Base-by-base conservation (phyloP, 2,888 invertebrate species). In the Phengaris alcon region DNA sequence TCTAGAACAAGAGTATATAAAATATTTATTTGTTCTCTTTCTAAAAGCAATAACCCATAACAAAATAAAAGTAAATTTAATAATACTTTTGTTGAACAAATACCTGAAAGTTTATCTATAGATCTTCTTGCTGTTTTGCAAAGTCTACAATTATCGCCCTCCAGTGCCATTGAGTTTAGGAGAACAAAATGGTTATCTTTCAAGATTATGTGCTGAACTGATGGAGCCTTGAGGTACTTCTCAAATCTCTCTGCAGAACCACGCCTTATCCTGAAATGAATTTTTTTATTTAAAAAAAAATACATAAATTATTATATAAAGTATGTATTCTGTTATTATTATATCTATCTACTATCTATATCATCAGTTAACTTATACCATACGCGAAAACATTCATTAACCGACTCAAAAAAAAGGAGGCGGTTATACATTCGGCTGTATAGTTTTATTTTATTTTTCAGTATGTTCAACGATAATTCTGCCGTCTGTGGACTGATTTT, bases 81-180 rank as follows among this genome's bases (percentile, higher is more conserved):
- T 12, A 76, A 48, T 52, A 68, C 64, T 59, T 59, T 59, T 22
- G 1, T 52, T 15, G 3, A 57, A 48, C 75, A 87, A 89, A 87
- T 87, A 96, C 96, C 94, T 83, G 95, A 94, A 81, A 97, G 94
- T 86, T 94, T 93, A 75, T 94, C 88, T 74, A 97, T 85, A 78
- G 95, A 91, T 13, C 94, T 86, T 86, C 96, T 96, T 0, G 99
- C 98, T 75, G 95, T 95, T 75, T 91, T 91, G 87, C 99, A 99
- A 75, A 99, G 93, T 80, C 95, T 94, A 86, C 99, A 99, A 2
- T 96, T 95, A 88, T 99, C 99, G 0, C 97, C 97, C 89, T 99
- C 97, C 93, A 99, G 94, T 13, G 99, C 98, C 98, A 99, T 99
- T 78, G 99, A 99, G 88, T 99, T 99, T 8, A 99, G 87, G 54